A percentile compares a stretch with the other conserved stretches of the same genome.
phyloP scores from a whole-genome alignment of 2,113 vertebrate genomes.

The Climacteris rufus region DNA sequence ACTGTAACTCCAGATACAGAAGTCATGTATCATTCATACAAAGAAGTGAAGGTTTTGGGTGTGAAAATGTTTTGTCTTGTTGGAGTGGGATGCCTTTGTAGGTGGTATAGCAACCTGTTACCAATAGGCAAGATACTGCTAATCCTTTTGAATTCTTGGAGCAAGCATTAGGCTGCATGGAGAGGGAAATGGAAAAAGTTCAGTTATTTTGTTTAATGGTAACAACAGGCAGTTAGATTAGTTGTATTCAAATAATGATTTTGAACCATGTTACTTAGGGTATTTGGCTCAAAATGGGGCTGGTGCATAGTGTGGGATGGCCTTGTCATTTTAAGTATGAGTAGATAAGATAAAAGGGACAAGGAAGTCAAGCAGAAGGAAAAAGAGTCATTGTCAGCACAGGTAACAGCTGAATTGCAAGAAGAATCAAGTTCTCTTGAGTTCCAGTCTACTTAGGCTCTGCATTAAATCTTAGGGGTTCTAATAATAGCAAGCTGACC shows the following conservation, averaged over 20 bases:
- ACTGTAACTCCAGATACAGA: not conserved
- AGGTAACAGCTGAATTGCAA: not conserved
- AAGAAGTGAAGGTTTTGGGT: not conserved
- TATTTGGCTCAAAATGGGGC: not conserved
- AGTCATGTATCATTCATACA: not conserved
- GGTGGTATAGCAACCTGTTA: not conserved
- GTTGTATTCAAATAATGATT: not conserved
- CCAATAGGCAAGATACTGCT: not conserved
- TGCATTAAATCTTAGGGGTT: not conserved
- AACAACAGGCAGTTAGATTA: not conserved
- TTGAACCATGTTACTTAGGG: not conserved
- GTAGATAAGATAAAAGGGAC: not conserved
- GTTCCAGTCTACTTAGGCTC: not conserved
- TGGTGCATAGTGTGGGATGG: not conserved
- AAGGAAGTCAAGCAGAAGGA: not conserved
- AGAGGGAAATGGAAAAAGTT: not conserved
- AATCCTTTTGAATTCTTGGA: not conserved
- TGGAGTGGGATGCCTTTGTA: not conserved
- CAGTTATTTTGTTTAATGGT: not conserved
- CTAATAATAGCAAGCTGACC: slow-evolving; percentile 1
- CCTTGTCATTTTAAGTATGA: not conserved
- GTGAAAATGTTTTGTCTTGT: not conserved
- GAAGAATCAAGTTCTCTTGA: not conserved
- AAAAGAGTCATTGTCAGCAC: not conserved
- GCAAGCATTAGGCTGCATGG: not conserved